phyloP scores from a whole-genome alignment of 1,140 invertebrate genomes.

The Pseudomyrmex dendroicus region DNA sequence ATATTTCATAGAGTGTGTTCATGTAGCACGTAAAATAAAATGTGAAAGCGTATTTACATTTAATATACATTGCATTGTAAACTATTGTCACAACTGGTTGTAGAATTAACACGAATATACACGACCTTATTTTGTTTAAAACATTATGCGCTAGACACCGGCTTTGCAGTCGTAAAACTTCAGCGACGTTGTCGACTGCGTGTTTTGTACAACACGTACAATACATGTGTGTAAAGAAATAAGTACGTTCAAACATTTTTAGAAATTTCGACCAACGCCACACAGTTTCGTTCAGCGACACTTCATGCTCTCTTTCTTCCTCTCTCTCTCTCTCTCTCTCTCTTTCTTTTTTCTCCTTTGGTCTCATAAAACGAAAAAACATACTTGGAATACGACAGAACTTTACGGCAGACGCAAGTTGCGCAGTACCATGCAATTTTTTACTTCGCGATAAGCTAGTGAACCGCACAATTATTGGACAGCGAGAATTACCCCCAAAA shows the following conservation, averaged over 20 bases:
- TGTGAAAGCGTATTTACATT: neutral
- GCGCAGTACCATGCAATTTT: constrained; percentile 20
- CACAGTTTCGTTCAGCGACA: neutral
- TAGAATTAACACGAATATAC: neutral
- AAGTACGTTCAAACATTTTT: neutral
- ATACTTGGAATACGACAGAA: neutral
- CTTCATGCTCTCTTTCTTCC: neutral
- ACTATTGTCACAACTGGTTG: neutral
- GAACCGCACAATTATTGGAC: constrained; percentile 17
- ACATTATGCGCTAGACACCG: neutral
- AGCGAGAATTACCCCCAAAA: neutral
- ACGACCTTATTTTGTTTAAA: neutral
- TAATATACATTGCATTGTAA: neutral
- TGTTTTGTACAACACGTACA: constrained; percentile 3
- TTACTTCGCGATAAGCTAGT: constrained; percentile 19
- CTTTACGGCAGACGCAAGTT: constrained; percentile 11
- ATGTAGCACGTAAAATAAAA: neutral
- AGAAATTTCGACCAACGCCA: neutral
- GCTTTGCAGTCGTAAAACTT: neutral
- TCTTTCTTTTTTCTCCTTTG: neutral
- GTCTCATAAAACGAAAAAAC: constrained; percentile 32
- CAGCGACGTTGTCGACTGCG: neutral
- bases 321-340: neutral
- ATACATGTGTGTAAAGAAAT: neutral
- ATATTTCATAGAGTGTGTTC: neutral